Conservation (phyloP, 1,140 invertebrate genomes). For the Drosophila guanche region DNA sequence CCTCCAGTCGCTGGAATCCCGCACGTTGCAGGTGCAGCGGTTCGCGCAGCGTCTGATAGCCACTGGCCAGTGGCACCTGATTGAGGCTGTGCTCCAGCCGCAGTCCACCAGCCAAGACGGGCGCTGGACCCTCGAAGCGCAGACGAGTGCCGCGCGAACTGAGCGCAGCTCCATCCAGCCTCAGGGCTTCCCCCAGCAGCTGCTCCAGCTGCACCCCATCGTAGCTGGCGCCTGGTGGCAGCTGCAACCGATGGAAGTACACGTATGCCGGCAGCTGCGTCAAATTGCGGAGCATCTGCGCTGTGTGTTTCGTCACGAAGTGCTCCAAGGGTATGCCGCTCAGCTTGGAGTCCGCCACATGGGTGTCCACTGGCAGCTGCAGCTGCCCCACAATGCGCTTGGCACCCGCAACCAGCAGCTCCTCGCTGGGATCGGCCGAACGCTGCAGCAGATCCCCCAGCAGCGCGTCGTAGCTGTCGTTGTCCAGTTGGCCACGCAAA, state of each 20-base stretch:
- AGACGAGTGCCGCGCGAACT: slow-evolving; percentile 29
- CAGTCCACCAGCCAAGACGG: slow-evolving; percentile 28
- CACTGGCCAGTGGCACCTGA: slow-evolving; percentile 33
- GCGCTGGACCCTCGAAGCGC: slow-evolving; percentile 21
- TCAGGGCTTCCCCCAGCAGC: slow-evolving; percentile 74
- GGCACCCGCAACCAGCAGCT: slow-evolving; percentile 66
- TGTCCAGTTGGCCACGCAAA: slow-evolving; percentile 75
- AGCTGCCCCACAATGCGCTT: slow-evolving; percentile 83
- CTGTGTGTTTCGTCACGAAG: slow-evolving; percentile 83
- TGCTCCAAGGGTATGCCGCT: slow-evolving; percentile 80
- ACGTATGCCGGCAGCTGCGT: slow-evolving; percentile 80
- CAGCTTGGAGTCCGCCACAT: slow-evolving; percentile 63
- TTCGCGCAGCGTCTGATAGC: slow-evolving; percentile 61
- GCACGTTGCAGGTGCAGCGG: slow-evolving; percentile 49
- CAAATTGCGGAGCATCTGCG: slow-evolving; percentile 76
- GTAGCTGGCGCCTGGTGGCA: slow-evolving; percentile 61
- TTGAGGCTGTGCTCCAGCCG: slow-evolving; percentile 46
- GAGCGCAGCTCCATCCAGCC: slow-evolving; percentile 51
- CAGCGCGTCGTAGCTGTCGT: slow-evolving; percentile 52
- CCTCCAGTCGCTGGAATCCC: slow-evolving; percentile 37
- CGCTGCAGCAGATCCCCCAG: slow-evolving; percentile 76
- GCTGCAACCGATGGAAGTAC: slow-evolving; percentile 76
- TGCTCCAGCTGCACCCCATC: slow-evolving; percentile 82
- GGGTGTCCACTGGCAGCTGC: slow-evolving; percentile 61
- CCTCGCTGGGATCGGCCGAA: slow-evolving; percentile 52